phyloP scores from a whole-genome alignment of 2,797 vertebrate genomes.

The Ispidina lecontei region DNA sequence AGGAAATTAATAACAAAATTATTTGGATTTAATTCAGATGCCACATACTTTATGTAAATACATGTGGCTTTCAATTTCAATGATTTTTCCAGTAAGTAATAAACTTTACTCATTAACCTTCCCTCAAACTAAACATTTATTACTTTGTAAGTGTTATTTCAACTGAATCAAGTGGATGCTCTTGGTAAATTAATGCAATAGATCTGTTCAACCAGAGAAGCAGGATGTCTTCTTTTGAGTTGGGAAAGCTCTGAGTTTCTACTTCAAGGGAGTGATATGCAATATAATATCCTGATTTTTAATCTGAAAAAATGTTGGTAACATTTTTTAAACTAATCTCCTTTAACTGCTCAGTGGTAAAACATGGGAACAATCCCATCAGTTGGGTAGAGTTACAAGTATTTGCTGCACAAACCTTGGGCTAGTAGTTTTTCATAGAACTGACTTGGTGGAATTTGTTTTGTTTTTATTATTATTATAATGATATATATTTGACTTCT shows the following conservation, averaged over 20 bases:
- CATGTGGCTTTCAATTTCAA: constrained; percentile 69
- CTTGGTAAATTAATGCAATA: constrained; percentile 49
- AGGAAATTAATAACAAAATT: constrained; percentile 77
- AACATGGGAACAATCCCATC: neutral
- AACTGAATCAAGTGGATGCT: constrained; percentile 62
- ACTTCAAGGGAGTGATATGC: neutral
- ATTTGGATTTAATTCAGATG: constrained; percentile 73
- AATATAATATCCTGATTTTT: neutral
- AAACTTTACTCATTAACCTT: constrained; percentile 69
- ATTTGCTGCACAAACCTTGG: neutral
- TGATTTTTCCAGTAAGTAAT: constrained; percentile 61
- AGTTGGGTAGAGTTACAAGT: neutral
- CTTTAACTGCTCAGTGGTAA: neutral
- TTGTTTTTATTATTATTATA: too few species aligned
- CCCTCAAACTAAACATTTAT: constrained; percentile 70
- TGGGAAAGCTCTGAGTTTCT: neutral
- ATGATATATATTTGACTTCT: neutral
- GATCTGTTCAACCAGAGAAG: constrained; percentile 6
- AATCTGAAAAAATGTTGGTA: neutral
- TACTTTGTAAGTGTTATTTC: constrained; percentile 62
- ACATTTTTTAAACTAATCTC: neutral
- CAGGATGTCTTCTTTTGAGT: neutral
- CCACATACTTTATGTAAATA: constrained; percentile 70
- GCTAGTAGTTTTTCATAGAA: neutral
- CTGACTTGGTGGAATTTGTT: neutral